Evolutionary conservation across 2,888 invertebrate species (phyloP), one percentile per base, ranked within the genome.

Genomic region (Caenorhabditis sp.): DNA sequence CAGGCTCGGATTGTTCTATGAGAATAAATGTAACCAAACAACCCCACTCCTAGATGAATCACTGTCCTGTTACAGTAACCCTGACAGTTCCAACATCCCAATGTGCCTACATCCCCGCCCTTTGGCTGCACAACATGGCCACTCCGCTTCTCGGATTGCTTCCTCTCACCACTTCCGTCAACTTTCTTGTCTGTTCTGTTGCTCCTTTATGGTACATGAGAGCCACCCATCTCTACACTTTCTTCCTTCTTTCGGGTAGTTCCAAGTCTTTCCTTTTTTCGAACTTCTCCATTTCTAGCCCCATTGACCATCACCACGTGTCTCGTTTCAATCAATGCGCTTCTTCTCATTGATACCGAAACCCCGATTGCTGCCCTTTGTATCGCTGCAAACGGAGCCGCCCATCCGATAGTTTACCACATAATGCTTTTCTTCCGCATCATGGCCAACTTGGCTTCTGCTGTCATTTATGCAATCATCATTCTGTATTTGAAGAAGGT

Each of bases 311-410:
- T 82, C 9, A 61, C 80, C 0, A 53, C 69, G 2, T 32, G 47
- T 18, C 44, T 85, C 1, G 64, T 80, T 3, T 60, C 80, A 2
- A 9, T 77, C 9, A 85, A 85, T 22, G 74, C 67, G n/a, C 15
- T 72, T 8, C 47, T 85, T n/a, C 37, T 77, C 0, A 76, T 80
- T 55, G 74, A 53, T 5, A 44, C 50, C 2, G 28, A 70, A 6
- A 55, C 68, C 2, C 60, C 51, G 22, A 85, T 71, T 1, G 24
- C 82, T 13, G 74, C 74, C 0, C 35, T 74, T 2, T 85, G 85
- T 35, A 76, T 85, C 5, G 85, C 85, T 0, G 80, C 85, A 4
- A 85, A 85, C 47, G 85, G 85, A 26, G 85, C 82, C n/a, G 85
- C 85, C 44, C 82, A 82, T 80, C 85, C 70, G 26, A 47, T 80